Evolutionary conservation across 1,140 invertebrate genomes (phyloP).

Genomic region (Ceratoteleas bidentatus): DNA sequence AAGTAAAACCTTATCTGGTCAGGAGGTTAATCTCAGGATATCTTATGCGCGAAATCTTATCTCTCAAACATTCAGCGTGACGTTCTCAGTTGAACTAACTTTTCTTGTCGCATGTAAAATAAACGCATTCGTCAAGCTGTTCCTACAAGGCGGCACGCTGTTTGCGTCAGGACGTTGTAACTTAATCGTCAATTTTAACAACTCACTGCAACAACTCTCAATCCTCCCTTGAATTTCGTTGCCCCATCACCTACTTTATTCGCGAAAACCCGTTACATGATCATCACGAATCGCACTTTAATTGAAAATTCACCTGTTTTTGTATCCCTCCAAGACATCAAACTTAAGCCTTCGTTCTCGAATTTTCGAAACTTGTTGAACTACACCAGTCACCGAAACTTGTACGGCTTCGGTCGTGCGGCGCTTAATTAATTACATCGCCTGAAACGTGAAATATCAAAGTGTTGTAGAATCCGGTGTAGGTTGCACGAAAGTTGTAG

Average conservation of each 20-base stretch:
- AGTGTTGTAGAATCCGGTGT: too few relatives aligned
- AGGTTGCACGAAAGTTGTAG: too few relatives aligned
- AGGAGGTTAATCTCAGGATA: slow-evolving; percentile 72
- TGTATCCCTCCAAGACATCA: too few relatives aligned
- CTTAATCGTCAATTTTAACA: slow-evolving; percentile 17
- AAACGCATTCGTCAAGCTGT: slow-evolving; percentile 34
- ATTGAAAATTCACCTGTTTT: background rate
- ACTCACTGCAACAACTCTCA: slow-evolving; percentile 1
- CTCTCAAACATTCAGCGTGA: slow-evolving; percentile 61
- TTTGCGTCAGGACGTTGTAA: slow-evolving; percentile 12
- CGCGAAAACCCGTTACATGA: too few relatives aligned
- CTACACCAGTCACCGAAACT: slow-evolving; percentile 7
- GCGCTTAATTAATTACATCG: slow-evolving; percentile 13
- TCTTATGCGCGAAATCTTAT: slow-evolving; percentile 71
- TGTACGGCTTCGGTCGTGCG: background rate
- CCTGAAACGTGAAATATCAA: too few relatives aligned
- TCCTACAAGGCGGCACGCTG: slow-evolving; percentile 17
- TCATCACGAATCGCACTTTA: too few relatives aligned
- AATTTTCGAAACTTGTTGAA: slow-evolving; percentile 6
- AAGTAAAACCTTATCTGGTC: slow-evolving; percentile 68
- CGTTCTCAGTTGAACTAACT: slow-evolving; percentile 63
- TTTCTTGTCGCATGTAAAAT: slow-evolving; percentile 54
- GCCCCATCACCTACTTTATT: too few relatives aligned
- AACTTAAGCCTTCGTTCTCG: too few relatives aligned
- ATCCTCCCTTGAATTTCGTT: background rate